Base-by-base conservation (phyloP, 2,113 vertebrate species). In the Lophotis ruficrista region DNA sequence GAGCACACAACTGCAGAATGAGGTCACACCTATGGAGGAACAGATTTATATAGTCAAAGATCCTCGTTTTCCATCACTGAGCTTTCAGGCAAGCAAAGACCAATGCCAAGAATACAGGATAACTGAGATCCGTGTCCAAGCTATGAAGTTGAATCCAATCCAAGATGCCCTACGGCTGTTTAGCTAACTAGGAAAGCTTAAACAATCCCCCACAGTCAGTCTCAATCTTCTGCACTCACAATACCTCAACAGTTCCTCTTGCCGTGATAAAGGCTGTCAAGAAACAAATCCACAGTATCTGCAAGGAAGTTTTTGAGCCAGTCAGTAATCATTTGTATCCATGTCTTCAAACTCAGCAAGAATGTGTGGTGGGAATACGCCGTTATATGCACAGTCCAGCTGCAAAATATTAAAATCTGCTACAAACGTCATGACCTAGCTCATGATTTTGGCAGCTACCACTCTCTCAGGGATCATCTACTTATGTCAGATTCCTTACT, bases 351-450 rank as follows among this genome's bases (percentile, higher is more conserved):
- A 93, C 18, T 91, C 91, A 79, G 53, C 33, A 95, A 84, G 87
- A 96, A 82, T 68, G 31, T 28, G 35, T 33, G 35, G 65, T 91
- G 80, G 77, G 83, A 97, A 94, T 96, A 89, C 0, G 0, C 38
- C 0, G 0, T 84, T 94, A 75, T 82, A 64, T 71, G 53, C 50
- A 89, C 43, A 53, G 89, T 91, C 61, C 94, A 95, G 87, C 89
- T 94, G 95, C 83, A 96, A 96, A 89, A 89, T 87, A 96, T 96
- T 96, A 95, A 90, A 92, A 91, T 78, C 56, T 66, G 83, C 83
- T 78, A 73, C 65, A 94, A 92, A 66, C 48, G 4, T 78, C 64
- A 93, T 94, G 80, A 91, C 83, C 83, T 95, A 92, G 64, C 60
- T 92, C 69, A 71, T 28, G 10, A 60, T 89, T 95, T 95, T 96